phyloP scores from a whole-genome alignment of 1,140 invertebrate species.

The Sarcophaga peregrina region DNA sequence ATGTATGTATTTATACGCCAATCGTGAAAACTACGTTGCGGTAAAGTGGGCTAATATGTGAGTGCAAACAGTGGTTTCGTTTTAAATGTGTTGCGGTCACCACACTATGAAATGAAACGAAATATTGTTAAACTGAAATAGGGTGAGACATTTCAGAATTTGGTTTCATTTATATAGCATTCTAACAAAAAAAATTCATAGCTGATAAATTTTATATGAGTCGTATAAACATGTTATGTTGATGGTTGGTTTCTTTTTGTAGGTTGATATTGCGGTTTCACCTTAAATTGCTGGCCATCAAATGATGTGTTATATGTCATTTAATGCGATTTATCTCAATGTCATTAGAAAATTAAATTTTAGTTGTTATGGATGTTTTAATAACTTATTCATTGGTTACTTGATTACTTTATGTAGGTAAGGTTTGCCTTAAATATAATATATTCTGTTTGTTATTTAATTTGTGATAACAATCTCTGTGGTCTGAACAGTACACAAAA shows the following conservation, averaged over 20 bases:
- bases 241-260: constrained; percentile 9
- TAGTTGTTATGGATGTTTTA: not conserved
- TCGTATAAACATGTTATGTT: too few species aligned
- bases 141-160: constrained; percentile 30
- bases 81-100: constrained; percentile 38
- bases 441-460: too few species aligned
- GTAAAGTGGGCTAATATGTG: constrained; percentile 39
- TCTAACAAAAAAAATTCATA: not conserved
- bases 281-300: constrained; percentile 35
- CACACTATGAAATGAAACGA: constrained; percentile 23
- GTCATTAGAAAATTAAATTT: constrained; percentile 42
- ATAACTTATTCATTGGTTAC: constrained; percentile 36
- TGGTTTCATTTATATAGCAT: not conserved
- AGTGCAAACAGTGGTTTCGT: constrained; percentile 39
- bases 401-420: not conserved
- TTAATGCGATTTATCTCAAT: constrained; percentile 20
- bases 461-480: too few species aligned
- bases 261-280: constrained; percentile 36
- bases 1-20: constrained; percentile 14
- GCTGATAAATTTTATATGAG: too few species aligned
- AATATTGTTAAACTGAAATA: constrained; percentile 37
- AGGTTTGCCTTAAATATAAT: too few species aligned
- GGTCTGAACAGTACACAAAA: too few species aligned
- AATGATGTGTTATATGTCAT: constrained; percentile 39
- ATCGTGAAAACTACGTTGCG: constrained; percentile 38